Percentiles rank a stretch among this genome's conserved stretches.
Evolutionary conservation across 2,113 vertebrate species (phyloP).

Genomic region (Xiphias gladius): DNA sequence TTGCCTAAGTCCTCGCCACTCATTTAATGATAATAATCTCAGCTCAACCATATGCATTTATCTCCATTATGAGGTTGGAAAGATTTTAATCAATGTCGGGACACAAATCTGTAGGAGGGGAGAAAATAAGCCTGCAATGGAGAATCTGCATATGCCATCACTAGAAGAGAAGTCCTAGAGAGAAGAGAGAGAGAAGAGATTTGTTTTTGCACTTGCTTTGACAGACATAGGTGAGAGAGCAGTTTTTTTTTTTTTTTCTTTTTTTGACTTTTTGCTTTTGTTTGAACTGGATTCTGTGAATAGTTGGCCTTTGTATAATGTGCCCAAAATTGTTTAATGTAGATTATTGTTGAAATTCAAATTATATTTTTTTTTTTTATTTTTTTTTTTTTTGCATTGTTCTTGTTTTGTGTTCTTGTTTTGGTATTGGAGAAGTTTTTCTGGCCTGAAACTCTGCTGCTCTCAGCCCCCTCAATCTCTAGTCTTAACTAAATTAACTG

Average conservation of each 20-base stretch:
- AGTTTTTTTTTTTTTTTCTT: too few relatives aligned
- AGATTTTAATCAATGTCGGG: too few relatives aligned
- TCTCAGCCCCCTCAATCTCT: background rate
- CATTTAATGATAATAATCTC: conserved; percentile 36
- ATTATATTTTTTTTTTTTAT: too few relatives aligned
- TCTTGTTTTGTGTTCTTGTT: background rate
- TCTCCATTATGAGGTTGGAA: conserved; percentile 30
- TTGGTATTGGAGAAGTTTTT: background rate
- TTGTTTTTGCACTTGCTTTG: too few relatives aligned
- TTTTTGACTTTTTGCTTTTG: too few relatives aligned
- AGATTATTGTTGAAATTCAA: too few relatives aligned
- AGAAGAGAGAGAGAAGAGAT: background rate
- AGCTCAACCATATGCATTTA: conserved; percentile 16
- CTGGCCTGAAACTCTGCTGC: background rate
- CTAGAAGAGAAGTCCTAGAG: too few relatives aligned
- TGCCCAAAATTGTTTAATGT: too few relatives aligned
- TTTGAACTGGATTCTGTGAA: too few relatives aligned
- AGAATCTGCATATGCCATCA: background rate
- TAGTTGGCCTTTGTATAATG: too few relatives aligned
- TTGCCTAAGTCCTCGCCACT: background rate
- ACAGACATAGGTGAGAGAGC: too few relatives aligned
- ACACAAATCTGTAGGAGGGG: background rate
- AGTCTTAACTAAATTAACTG: background rate
- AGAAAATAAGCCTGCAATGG: conserved; percentile 2
- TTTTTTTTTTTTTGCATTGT: background rate